Evolutionary conservation across 2,113 vertebrate genomes (phyloP).

Genomic region (Cariama cristata): DNA sequence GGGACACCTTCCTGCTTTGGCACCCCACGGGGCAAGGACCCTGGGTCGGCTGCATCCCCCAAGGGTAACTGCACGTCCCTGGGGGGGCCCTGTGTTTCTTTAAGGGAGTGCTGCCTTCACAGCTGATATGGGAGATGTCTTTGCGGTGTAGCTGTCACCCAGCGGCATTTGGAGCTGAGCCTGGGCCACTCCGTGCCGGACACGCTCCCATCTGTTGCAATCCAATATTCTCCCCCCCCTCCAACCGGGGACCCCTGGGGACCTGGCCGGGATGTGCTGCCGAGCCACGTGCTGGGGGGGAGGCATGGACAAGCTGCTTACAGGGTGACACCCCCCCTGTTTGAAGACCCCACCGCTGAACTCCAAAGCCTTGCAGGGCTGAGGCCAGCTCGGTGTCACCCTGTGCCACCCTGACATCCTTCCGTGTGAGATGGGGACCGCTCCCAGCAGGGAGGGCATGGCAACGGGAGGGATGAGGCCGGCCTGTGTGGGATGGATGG

Average conservation of each 20-base stretch:
- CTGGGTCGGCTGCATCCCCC: neutral
- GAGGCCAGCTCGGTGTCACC: neutral
- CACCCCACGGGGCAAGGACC: fast-evolving
- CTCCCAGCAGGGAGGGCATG: neutral
- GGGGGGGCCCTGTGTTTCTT: neutral
- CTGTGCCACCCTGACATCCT: fast-evolving
- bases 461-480: fast-evolving
- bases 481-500: neutral
- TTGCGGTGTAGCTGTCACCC: neutral
- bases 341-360: fast-evolving
- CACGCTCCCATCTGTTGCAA: neutral
- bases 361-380: neutral
- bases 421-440: fast-evolving
- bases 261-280: neutral
- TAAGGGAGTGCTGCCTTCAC: fast-evolving
- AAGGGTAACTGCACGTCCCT: neutral
- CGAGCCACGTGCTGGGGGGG: neutral
- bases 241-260: neutral
- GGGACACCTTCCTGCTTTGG: neutral
- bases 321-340: neutral
- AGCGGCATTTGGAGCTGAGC: neutral
- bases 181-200: neutral
- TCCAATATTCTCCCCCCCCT: neutral
- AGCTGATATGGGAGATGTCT: neutral
- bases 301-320: fast-evolving